Conservation (phyloP, 2,113 vertebrate species). For the Puntigrus tetrazona region DNA sequence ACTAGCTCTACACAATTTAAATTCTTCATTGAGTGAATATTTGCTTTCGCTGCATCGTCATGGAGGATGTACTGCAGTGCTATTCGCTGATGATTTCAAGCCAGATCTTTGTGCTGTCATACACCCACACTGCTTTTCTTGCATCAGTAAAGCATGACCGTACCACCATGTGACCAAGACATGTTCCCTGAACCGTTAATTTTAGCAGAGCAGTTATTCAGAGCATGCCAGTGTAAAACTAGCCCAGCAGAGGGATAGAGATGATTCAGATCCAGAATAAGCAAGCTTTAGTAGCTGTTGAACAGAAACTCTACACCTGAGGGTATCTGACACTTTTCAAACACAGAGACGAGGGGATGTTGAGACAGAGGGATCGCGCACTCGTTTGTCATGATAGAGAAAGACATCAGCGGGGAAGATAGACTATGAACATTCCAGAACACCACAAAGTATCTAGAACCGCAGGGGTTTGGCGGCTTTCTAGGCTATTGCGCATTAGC, state of each 20-base stretch:
- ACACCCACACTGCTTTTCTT: constrained; percentile 40
- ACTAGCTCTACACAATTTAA: neutral
- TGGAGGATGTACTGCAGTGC: neutral
- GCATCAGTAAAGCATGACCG: constrained; percentile 44
- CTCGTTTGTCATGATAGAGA: constrained; percentile 62
- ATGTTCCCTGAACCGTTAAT: constrained; percentile 60
- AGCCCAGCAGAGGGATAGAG: constrained; percentile 52
- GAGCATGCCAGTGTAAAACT: constrained; percentile 66
- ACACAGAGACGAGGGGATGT: constrained; percentile 57
- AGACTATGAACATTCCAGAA: constrained; percentile 24
- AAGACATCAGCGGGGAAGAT: constrained; percentile 39
- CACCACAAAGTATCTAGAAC: constrained; percentile 39
- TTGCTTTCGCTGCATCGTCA: neutral
- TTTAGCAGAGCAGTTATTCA: constrained; percentile 69
- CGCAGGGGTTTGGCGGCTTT: neutral
- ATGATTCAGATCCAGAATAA: constrained; percentile 70
- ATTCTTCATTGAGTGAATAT: neutral
- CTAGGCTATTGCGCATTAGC: neutral
- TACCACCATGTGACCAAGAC: constrained; percentile 61
- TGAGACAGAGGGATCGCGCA: constrained; percentile 58
- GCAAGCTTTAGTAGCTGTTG: constrained; percentile 57
- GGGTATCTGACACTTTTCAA: constrained; percentile 52
- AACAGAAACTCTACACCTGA: constrained; percentile 69
- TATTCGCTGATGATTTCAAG: constrained; percentile 22
- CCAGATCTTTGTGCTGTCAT: constrained; percentile 23